Conservation (phyloP, 2,888 invertebrate genomes). For the Apoda limacodes region DNA sequence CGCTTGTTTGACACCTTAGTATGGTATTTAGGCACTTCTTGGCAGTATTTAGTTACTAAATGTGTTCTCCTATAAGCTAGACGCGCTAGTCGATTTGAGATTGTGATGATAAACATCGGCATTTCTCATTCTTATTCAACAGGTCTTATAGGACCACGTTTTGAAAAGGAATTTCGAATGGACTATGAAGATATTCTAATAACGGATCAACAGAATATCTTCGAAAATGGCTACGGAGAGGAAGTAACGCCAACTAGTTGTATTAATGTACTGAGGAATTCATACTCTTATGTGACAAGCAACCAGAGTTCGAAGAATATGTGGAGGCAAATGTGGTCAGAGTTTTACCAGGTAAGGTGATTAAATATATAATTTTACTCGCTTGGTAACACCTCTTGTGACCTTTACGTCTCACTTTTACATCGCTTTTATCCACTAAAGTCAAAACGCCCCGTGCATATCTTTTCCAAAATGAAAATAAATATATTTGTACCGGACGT, state of each 20-base stretch:
- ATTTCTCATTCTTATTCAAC: slow-evolving; percentile 3
- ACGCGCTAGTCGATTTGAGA: background rate
- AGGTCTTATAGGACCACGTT: slow-evolving; percentile 49
- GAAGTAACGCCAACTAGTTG: slow-evolving; percentile 51
- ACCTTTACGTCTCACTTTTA: too few species aligned
- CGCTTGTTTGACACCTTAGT: too few species aligned
- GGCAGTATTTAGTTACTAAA: too few species aligned
- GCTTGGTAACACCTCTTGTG: too few species aligned
- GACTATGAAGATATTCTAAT: slow-evolving; percentile 64
- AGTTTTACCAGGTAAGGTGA: slow-evolving; percentile 39
- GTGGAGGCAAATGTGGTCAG: slow-evolving; percentile 37
- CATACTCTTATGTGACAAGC: slow-evolving; percentile 52
- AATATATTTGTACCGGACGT: too few species aligned
- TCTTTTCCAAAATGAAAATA: too few species aligned
- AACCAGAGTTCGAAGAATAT: slow-evolving; percentile 24
- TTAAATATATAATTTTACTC: too few species aligned
- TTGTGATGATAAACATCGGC: background rate
- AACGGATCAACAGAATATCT: slow-evolving; percentile 41
- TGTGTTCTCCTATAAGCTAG: too few species aligned
- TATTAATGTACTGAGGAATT: slow-evolving; percentile 46
- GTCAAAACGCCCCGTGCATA: too few species aligned
- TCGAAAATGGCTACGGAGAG: slow-evolving; percentile 38
- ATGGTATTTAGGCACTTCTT: too few species aligned
- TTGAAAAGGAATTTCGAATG: slow-evolving; percentile 51
- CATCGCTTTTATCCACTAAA: too few species aligned